phyloP scores from a whole-genome alignment of 2,113 vertebrate genomes.

The Vireo altiloquus region DNA sequence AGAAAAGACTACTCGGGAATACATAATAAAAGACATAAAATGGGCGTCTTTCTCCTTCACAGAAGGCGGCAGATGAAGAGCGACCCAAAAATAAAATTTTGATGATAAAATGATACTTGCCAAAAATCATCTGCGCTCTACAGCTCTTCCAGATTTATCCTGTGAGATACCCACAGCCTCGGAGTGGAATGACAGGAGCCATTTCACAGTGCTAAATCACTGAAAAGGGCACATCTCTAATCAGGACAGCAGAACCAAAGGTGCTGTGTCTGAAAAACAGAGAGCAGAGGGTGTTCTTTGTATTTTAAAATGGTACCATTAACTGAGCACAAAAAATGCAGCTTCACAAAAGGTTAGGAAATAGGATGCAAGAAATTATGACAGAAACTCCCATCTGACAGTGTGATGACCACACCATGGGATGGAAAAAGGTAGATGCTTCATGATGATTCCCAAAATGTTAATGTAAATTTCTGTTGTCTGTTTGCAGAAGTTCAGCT shows the following conservation, averaged over 20 bases:
- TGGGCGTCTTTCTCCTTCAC: neutral
- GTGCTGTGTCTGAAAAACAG: neutral
- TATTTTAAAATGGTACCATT: neutral
- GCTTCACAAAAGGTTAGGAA: neutral
- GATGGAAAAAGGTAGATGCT: neutral
- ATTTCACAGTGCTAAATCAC: neutral
- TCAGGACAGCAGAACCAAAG: neutral
- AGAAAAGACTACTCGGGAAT: neutral
- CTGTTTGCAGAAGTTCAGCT: neutral
- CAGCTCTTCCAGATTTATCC: neutral
- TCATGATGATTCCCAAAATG: neutral
- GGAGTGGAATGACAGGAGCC: neutral
- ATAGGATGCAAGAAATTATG: neutral
- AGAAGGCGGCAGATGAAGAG: conserved; percentile 34
- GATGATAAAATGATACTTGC: conserved; percentile 24
- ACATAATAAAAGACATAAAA: conserved; percentile 7
- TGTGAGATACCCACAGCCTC: neutral
- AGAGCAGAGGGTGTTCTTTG: neutral
- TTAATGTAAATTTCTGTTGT: neutral
- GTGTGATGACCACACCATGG: no score
- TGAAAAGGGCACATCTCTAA: neutral
- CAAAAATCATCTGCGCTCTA: neutral
- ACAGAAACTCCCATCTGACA: neutral
- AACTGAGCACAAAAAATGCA: neutral
- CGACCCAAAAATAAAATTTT: conserved; percentile 38